phyloP scores from a whole-genome alignment of 2,797 vertebrate genomes.

The Gymnodraco acuticeps region DNA sequence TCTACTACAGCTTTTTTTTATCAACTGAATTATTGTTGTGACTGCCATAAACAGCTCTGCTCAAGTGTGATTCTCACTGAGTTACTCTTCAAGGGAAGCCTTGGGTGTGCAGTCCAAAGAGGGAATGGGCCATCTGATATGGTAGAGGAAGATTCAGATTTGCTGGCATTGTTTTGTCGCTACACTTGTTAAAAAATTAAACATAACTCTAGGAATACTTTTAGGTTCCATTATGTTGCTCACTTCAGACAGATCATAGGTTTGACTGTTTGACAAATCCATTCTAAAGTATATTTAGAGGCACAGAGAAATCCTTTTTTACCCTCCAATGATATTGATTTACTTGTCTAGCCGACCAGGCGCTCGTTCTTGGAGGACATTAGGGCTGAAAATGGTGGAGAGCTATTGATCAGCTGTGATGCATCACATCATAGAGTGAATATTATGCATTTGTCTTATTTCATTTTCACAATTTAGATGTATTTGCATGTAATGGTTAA shows the following conservation, averaged over 20 bases:
- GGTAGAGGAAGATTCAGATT: conserved; percentile 23
- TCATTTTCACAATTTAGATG: not conserved
- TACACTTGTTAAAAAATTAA: conserved; percentile 7
- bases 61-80: conserved; percentile 11
- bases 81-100: conserved; percentile 16
- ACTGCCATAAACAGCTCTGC: conserved; percentile 13
- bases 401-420: conserved; percentile 50
- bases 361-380: conserved; percentile 50
- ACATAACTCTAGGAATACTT: conserved; percentile 9
- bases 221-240: conserved; percentile 2
- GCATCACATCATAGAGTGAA: conserved; percentile 33
- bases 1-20: not conserved
- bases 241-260: conserved; percentile 10
- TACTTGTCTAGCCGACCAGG: conserved; percentile 52
- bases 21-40: conserved; percentile 6
- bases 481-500: not conserved
- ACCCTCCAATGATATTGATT: conserved; percentile 54
- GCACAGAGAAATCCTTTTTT: conserved; percentile 9
- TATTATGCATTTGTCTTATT: conserved; percentile 1
- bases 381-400: conserved; percentile 37
- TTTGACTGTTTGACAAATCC: conserved; percentile 30
- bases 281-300: conserved; percentile 18
- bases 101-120: conserved; percentile 6
- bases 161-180: conserved; percentile 1
- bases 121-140: conserved; percentile 28